These are phyloP conservation scores for Scolopax bukidnonensis DNA, from an alignment of 2,797 vertebrate species.

Conservation along the genomic window DNA sequence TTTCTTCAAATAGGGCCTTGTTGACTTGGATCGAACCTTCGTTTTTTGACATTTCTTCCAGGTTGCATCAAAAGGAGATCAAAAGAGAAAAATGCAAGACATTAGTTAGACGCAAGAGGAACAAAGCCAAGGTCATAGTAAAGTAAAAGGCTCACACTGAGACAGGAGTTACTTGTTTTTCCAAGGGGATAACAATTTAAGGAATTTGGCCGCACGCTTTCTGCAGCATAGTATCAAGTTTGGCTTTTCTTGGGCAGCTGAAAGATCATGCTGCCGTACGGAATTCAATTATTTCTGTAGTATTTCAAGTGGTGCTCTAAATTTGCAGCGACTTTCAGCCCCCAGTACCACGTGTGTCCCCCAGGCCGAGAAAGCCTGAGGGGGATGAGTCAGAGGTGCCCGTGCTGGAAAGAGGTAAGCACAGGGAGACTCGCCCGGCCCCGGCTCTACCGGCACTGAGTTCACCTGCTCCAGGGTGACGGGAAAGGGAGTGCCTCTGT, in stretches of 20 bases:
- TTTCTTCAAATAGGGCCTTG: slow-evolving; percentile 90
- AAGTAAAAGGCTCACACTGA: slow-evolving; percentile 69
- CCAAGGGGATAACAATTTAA: not conserved
- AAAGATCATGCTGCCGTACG: not conserved
- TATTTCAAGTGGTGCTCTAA: not conserved
- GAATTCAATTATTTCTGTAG: not conserved
- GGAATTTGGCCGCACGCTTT: not conserved
- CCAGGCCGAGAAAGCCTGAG: not conserved
- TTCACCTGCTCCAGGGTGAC: not conserved
- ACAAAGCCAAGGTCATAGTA: slow-evolving; percentile 39
- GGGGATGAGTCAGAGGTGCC: not conserved
- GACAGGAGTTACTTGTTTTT: not conserved
- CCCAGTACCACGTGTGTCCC: not conserved
- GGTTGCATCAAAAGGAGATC: slow-evolving; percentile 66
- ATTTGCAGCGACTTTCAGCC: not conserved
- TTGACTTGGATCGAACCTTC: slow-evolving; percentile 92
- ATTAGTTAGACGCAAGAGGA: slow-evolving; percentile 73
- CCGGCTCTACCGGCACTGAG: not conserved
- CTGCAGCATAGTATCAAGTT: not conserved
- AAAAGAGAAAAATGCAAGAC: slow-evolving; percentile 73
- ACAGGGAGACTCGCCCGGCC: not conserved
- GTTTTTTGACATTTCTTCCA: slow-evolving; percentile 99
- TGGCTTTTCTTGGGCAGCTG: not conserved
- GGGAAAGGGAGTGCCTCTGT: not conserved
- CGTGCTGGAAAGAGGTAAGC: not conserved